These are phyloP conservation scores for Peromyscus nudipes DNA, from an alignment of 2,797 vertebrate species.

Conservation along the genomic window DNA sequence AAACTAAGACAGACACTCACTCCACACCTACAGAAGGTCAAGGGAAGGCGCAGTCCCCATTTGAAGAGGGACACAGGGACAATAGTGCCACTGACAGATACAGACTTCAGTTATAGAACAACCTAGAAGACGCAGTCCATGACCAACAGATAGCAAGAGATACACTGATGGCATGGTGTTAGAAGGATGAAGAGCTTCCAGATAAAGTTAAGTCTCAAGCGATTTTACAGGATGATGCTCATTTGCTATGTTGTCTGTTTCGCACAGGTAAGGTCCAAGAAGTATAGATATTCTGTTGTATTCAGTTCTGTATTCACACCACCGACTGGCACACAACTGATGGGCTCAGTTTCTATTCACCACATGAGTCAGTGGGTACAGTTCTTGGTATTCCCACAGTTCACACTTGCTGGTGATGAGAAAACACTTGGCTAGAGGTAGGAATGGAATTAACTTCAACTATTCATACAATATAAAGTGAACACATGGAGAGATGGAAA, in stretches of 20 bases:
- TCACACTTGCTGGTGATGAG: constrained; percentile 4
- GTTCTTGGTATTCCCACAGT: neutral
- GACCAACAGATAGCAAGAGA: neutral
- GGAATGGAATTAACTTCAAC: neutral
- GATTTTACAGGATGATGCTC: neutral
- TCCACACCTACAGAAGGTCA: too few relatives aligned
- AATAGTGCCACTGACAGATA: neutral
- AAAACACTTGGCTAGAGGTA: constrained; percentile 25
- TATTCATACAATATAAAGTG: neutral
- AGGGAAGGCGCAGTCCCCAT: neutral
- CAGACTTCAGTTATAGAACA: constrained; percentile 20
- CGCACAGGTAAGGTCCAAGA: neutral
- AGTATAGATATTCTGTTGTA: neutral
- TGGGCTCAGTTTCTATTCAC: neutral
- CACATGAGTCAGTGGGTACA: constrained; percentile 27
- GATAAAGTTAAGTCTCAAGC: neutral
- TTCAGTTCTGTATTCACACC: neutral
- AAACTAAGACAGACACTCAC: neutral
- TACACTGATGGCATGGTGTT: neutral
- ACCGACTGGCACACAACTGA: neutral
- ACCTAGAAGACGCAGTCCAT: neutral
- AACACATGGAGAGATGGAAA: neutral
- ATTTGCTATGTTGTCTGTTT: neutral
- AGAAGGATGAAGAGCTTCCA: neutral
- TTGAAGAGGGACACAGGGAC: neutral